These are phyloP conservation scores for Mastigias papua DNA, from an alignment of 30 jellyfish, hydroid and myxozoan species.

Conservation along the genomic window DNA sequence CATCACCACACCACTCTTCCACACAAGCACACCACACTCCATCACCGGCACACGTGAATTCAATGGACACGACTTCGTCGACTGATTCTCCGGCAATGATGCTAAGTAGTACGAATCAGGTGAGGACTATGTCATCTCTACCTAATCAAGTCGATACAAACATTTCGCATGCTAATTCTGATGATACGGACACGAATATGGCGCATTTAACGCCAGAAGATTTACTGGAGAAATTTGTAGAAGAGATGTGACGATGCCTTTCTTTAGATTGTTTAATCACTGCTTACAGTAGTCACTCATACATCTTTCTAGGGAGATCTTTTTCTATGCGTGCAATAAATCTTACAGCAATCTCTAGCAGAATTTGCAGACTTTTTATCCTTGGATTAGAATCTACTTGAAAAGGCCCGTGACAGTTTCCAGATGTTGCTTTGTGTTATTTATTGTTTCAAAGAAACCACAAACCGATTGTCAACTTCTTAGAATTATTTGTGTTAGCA, in stretches of 20 bases:
- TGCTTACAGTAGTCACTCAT: slow-evolving; percentile 56
- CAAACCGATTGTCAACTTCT: neutral
- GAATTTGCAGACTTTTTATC: neutral
- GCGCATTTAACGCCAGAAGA: slow-evolving; percentile 88
- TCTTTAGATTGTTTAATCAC: slow-evolving; percentile 14
- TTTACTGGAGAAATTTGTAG: slow-evolving; percentile 86
- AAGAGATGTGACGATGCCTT: slow-evolving; percentile 78
- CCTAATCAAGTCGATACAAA: slow-evolving; percentile 74
- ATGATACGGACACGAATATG: slow-evolving; percentile 75
- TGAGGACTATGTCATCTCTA: slow-evolving; percentile 55
- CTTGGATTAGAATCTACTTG: neutral
- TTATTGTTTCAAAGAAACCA: neutral
- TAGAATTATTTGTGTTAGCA: neutral
- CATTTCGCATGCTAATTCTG: slow-evolving; percentile 73
- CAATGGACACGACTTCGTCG: slow-evolving; percentile 73
- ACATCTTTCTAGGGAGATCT: slow-evolving; percentile 13
- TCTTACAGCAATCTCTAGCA: neutral
- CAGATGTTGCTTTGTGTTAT: neutral
- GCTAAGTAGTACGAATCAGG: slow-evolving; percentile 57
- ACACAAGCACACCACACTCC: slow-evolving; percentile 91
- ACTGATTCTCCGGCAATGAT: slow-evolving; percentile 78
- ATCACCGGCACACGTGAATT: slow-evolving; percentile 88
- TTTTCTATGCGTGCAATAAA: neutral
- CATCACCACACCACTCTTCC: slow-evolving; percentile 89
- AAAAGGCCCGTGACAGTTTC: neutral